Base-by-base conservation (phyloP, 2,797 vertebrate species). In the Hoplostethus mediterraneus region DNA sequence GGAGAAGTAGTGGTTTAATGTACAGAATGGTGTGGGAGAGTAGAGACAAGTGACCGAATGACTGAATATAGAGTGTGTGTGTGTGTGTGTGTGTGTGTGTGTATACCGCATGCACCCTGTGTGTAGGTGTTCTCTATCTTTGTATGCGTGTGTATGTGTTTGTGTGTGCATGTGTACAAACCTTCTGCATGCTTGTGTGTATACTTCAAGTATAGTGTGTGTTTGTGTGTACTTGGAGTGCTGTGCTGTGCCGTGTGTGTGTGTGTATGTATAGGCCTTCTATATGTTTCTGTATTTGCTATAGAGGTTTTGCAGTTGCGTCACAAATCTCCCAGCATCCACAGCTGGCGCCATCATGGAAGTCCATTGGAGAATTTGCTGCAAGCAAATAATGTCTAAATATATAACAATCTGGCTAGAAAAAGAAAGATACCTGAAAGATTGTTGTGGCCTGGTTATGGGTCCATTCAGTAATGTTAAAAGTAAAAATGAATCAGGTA, bases 211-310 rank as follows among this genome's bases (percentile, higher is more conserved):
- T 11, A 3, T 47, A 13, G 42, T 62, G 60, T 28, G 61, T 36
- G 45, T 25, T 5, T 28, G 28, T 28, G 28, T 28, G 28, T 28
- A 28, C 28, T 28, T 28, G 28, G 28, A 2, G 28, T 28, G 28
- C 3, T 28, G 28, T 28, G 3, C 28, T 28, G 28, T 28, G 28
- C 3, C 11, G 40, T 62, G 60, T 25, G 61, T 36, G 45, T 28
- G 21, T 61, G 42, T 21, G 2, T 42, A 13, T 40, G 40, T 47
- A 42, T 28, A 48, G 11, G 59, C 42, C 9, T 61, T 42, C 25
- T 31, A 2, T 61, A 73, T 74, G 10, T 42, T 42, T 42, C 40
- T 42, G 10, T 42, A 42, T 42, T 42, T 42, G 10, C 40, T 12
- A 42, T 42, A 12, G 40, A 42, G 40, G 40, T 42, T 42, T 42